Base-by-base conservation (phyloP, 2,888 invertebrate genomes). In the Pseudococcus longispinus region DNA sequence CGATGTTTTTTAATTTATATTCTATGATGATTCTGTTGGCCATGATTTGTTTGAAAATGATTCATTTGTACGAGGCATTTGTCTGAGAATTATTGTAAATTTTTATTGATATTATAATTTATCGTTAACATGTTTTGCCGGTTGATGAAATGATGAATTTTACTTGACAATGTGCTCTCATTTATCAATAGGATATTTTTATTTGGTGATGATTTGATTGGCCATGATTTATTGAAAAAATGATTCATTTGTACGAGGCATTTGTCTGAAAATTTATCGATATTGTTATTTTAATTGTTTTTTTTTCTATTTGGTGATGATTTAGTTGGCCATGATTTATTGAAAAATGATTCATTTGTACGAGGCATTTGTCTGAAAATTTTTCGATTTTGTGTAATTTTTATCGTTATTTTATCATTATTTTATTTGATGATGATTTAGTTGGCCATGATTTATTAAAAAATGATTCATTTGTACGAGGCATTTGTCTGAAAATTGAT, bases 291-390 rank as follows among this genome's bases (percentile, higher is more conserved):
- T 15, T 15, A 13, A 65, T 13, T 65, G 13, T 13, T 11, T 60
- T 74, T 23, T 46, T 0, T 23, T 60, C 11, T 11, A 26, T 26
- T 26, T 29, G 26, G 11, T 70, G 70, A 70, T 70, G 74, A 74
- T 18, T 74, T n/a, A 9, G 13, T 65, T 84, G 20, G 23, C 32
- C 13, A 84, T 55, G 60, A 84, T 55, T 84, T 55, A 15, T 32
- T 26, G 23, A 23, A 65, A 23, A 46, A 32, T 84, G 84, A 85
- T 26, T 85, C 42, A 74, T 82, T 42, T 83, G 51, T 87, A 83
- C 85, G 86, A 86, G 86, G 88, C 83, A 88, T 88, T 88, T 88
- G 83, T 88, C 88, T 83, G 86, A 88, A 83, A 85, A 82, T 23
- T 0, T 51, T n/a, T 51, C 8, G 51, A 18, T 4, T 13, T 46